Conservation (phyloP, 2,888 invertebrate species). For the Leptothorax acervorum region DNA sequence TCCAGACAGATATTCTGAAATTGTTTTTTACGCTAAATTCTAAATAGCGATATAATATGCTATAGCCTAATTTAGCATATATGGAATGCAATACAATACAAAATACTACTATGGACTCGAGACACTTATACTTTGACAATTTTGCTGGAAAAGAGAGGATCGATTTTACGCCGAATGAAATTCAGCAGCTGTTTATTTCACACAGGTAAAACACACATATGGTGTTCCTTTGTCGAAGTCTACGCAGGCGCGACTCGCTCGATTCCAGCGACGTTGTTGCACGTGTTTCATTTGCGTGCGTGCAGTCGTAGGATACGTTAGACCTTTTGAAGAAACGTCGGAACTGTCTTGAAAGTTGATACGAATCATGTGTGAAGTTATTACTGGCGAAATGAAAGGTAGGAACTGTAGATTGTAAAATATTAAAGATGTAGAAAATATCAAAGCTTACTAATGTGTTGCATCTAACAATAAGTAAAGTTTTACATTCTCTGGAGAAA, state of each 20-base stretch:
- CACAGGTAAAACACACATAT: not conserved
- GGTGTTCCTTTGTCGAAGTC: not conserved
- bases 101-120: not conserved
- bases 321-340: not conserved
- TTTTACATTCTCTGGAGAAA: not conserved
- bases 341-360: not conserved
- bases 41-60: not conserved
- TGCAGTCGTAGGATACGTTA: not conserved
- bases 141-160: not conserved
- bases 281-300: not conserved
- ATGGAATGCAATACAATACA: not conserved
- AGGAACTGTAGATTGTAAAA: not conserved
- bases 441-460: not conserved
- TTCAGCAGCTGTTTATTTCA: conserved; percentile 1
- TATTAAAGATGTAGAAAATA: not conserved
- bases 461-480: not conserved
- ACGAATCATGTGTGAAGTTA: not conserved
- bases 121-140: not conserved
- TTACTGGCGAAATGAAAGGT: not conserved
- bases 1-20: not conserved
- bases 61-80: not conserved
- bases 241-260: not conserved
- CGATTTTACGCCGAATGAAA: not conserved
- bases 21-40: not conserved
- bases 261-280: too few species aligned